Evolutionary conservation across 2,113 vertebrate species (phyloP), one percentile per base, ranked within the genome.

Genomic region (Alosa alosa): DNA sequence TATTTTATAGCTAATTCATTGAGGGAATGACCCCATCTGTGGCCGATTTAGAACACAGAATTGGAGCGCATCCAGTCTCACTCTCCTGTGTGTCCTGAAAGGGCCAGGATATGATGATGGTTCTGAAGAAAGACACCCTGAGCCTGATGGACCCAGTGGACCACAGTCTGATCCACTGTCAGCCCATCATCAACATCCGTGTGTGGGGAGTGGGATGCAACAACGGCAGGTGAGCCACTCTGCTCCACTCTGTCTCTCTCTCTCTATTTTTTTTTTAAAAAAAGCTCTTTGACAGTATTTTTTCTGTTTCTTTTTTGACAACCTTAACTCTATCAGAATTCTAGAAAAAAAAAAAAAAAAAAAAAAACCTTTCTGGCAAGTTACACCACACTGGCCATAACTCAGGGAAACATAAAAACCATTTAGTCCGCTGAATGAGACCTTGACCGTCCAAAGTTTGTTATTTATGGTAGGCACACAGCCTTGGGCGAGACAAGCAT

Each of bases 171-270:
- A 96, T 99, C 88, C 97, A 98, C 89, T 94, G 93, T 90, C 98
- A 99, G 90, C 98, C 97, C 93, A 97, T 99, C 91, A 94, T 97
- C 90, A 97, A 97, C 93, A 99, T 99, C 88, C 97, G 97, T 0
- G 97, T 99, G 20, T 99, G 98, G 98, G 98, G 98, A 0, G 98
- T 99, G 88, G 98, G 98, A 93, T 98, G 98, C 94, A 96, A 98
- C 94, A 96, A 97, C 0, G 98, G 98, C 94, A 98, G 98, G 98
- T 98, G 90, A 95, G 95, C 87, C 86, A 86, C 82, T 90, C 20
- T 20, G 1, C 0, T 0, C 0, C 4, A 84, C 1, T 64, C 57
- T 72, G 18, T 31, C 7, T n/a, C 22, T 45, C 4, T 47, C 83
- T 15, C 78, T 39, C 0, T 46, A 20, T 9, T 41, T 13, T 39